Conservation (phyloP, 2,888 invertebrate species). For the Endomychus coccineus region DNA sequence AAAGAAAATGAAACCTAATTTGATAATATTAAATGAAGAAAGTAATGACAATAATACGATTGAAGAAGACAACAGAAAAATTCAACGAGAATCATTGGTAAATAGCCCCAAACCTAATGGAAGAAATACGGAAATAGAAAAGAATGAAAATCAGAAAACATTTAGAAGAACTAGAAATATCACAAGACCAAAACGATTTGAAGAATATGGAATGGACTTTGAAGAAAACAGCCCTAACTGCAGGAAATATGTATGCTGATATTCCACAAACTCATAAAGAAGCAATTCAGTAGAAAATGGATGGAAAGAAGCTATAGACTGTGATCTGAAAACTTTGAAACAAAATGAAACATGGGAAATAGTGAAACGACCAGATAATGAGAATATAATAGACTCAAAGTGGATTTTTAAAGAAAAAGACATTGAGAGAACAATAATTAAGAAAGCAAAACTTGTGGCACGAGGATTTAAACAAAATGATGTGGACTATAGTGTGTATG, state of each 20-base stretch:
- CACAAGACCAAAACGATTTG: constrained; percentile 8
- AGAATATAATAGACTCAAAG: constrained; percentile 18
- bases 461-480: too few relatives aligned
- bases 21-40: too few relatives aligned
- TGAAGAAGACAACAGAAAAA: too few relatives aligned
- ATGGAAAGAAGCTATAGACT: constrained; percentile 15
- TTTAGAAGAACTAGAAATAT: constrained; percentile 5
- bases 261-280: constrained; percentile 12
- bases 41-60: too few relatives aligned
- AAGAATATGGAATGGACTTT: constrained; percentile 15
- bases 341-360: constrained; percentile 18
- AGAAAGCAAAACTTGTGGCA: too few relatives aligned
- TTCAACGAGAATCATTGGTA: too few relatives aligned
- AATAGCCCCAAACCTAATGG: too few relatives aligned
- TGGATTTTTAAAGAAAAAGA: constrained; percentile 19
- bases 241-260: constrained; percentile 5
- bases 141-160: too few relatives aligned
- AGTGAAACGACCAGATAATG: constrained; percentile 9
- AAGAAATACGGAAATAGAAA: too few relatives aligned
- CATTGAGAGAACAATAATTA: constrained; percentile 11
- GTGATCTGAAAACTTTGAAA: constrained; percentile 13
- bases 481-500: too few relatives aligned
- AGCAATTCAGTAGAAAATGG: constrained; percentile 11
- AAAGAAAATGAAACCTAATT: too few relatives aligned
- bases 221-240: constrained; percentile 12